A percentile compares a stretch with the other conserved stretches of the same genome.
phyloP scores from a whole-genome alignment of 2,888 invertebrate species.

The Luperina testacea region DNA sequence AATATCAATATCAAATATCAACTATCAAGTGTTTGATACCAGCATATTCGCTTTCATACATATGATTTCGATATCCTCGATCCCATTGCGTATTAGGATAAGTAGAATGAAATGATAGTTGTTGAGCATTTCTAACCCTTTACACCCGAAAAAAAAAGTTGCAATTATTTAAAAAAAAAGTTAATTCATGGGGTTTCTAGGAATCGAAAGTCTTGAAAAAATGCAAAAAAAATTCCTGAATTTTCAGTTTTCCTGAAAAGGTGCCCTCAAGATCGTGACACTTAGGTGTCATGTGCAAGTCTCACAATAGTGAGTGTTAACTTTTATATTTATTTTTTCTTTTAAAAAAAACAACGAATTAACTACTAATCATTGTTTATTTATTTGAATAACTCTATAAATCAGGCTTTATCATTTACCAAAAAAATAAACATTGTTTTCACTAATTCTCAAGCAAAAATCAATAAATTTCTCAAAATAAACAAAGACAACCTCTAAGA shows the following conservation, averaged over 20 bases:
- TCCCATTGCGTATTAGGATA: too few species aligned
- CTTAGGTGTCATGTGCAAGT: background rate
- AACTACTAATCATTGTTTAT: background rate
- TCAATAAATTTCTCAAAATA: background rate
- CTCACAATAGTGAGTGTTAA: constrained; percentile 1
- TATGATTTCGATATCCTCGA: too few species aligned
- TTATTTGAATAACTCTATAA: background rate
- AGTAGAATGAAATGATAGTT: too few species aligned
- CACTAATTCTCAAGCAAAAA: background rate
- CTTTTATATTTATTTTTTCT: background rate
- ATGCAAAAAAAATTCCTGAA: background rate
- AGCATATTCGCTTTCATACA: too few species aligned
- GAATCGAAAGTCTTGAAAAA: background rate
- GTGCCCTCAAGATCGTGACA: background rate
- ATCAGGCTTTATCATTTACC: background rate
- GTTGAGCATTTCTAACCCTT: too few species aligned
- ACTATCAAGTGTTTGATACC: too few species aligned
- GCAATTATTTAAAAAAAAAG: too few species aligned
- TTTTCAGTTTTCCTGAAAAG: background rate
- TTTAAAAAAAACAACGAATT: background rate
- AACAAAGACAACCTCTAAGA: background rate
- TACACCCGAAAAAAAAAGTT: too few species aligned
- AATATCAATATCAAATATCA: too few species aligned
- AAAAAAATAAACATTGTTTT: background rate
- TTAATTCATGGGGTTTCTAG: too few species aligned